Evolutionary conservation across 2,113 vertebrate genomes (phyloP).

Genomic region (Drymodes brunneopygia): DNA sequence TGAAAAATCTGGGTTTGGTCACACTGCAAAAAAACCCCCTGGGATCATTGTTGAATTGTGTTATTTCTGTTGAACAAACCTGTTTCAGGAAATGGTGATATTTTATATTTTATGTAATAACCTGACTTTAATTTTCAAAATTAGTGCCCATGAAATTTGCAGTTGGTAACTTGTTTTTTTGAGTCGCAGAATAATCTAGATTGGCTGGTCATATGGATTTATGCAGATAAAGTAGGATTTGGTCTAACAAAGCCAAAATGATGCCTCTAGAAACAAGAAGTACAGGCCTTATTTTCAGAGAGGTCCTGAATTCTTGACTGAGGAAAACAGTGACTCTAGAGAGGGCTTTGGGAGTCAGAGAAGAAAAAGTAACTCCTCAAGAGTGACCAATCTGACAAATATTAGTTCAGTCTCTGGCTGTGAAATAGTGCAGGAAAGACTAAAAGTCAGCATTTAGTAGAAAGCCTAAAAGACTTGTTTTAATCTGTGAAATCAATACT

Average conservation of each 20-base stretch:
- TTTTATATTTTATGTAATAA: not conserved
- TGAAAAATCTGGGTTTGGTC: not conserved
- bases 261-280: not conserved
- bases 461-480: not conserved
- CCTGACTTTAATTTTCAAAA: not conserved
- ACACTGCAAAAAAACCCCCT: not conserved
- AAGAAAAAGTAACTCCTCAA: not conserved
- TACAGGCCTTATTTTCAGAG: not conserved
- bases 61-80: not conserved
- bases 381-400: not conserved
- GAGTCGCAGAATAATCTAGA: not conserved
- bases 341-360: not conserved
- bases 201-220: not conserved
- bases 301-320: not conserved
- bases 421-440: not conserved
- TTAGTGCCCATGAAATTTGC: not conserved
- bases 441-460: not conserved
- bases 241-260: not conserved
- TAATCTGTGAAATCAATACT: not conserved
- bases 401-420: not conserved
- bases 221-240: not conserved
- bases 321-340: not conserved
- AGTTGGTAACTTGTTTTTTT: not conserved
- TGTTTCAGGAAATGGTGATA: not conserved
- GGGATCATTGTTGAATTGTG: not conserved